Evolutionary conservation across 2,888 invertebrate species (phyloP), one percentile per base, ranked within the genome.

Genomic region (Euphydryas editha): DNA sequence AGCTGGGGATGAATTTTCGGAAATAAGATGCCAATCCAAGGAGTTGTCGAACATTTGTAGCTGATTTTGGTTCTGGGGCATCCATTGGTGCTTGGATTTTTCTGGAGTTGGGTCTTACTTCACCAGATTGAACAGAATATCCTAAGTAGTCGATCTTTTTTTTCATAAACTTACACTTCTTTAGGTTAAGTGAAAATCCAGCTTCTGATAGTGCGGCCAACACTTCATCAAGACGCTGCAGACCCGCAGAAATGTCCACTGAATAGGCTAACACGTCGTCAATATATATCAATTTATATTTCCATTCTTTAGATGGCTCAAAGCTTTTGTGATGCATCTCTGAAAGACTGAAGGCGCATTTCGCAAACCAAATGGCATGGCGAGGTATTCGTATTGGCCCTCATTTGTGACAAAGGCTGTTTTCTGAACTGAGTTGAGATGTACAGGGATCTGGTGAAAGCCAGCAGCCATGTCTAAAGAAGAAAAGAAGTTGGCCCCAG

Each of bases 301-400:
- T 20, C 1, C n/a, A n/a, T 18, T 11, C 1, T 7, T 20, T 11
- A 47, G 18, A 1, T 5, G 0, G 0, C 7, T 2, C 6, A 47
- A 10, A 1, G 47, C 47, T 10, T 20, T 47, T 6, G 7, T 47
- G 3, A 20, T 4, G 57, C 70, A 76, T 11, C 81, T 58, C 60
- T 80, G 79, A 64, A 82, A 85, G 6, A 81, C 79, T 0, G 81
- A 75, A 13, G 84, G 83, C 4, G 24, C 24, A 6, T 24, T 24
- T 24, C 24, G 24, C 6, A 24, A 24, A 4, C 24, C 24, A 6
- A 24, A 56, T 11, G 55, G 46, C 62, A 62, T 62, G 0, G 62
- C 42, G 7, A 62, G 30, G 10, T 47, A 65, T 18, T 65, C 60
- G 24, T 18, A 65, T 8, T 60, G 60, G 0, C 60, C 65, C 15